phyloP scores from a whole-genome alignment of 2,888 invertebrate species.

The Athripsodes cinereus region DNA sequence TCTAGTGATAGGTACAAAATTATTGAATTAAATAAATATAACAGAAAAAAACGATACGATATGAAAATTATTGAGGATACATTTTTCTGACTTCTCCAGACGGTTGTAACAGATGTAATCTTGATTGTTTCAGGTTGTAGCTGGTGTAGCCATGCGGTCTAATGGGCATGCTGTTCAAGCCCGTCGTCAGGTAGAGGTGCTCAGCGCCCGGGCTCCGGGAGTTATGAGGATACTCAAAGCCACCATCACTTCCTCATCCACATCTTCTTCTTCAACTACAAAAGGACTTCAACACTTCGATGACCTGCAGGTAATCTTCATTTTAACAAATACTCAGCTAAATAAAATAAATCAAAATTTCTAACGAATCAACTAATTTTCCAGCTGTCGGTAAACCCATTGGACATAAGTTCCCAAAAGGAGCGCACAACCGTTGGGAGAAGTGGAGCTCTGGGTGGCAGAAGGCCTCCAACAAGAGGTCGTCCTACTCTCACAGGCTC shows the following conservation, averaged over 20 bases:
- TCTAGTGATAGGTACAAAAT: too few species aligned
- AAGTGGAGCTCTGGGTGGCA: slow-evolving; percentile 40
- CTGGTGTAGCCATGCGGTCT: slow-evolving; percentile 29
- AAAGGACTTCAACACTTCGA: slow-evolving; percentile 27
- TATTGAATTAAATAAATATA: too few species aligned
- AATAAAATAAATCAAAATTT: neutral
- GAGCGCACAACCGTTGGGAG: slow-evolving; percentile 46
- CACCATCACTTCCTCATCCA: slow-evolving; percentile 34
- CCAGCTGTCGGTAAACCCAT: slow-evolving; percentile 43
- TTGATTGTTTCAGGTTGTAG: slow-evolving; percentile 23
- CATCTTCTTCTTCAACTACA: slow-evolving; percentile 33
- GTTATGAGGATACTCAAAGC: slow-evolving; percentile 24
- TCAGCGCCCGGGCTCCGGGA: slow-evolving; percentile 46
- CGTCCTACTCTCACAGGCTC: slow-evolving; percentile 29
- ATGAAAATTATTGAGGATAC: too few species aligned
- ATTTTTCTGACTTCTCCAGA: too few species aligned
- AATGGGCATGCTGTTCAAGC: slow-evolving; percentile 45
- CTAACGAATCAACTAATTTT: slow-evolving; percentile 26
- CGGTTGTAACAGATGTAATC: too few species aligned
- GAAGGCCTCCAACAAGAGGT: slow-evolving; percentile 47
- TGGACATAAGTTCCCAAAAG: slow-evolving; percentile 46
- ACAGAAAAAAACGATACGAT: too few species aligned
- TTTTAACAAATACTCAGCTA: neutral
- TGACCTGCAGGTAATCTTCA: slow-evolving; percentile 22
- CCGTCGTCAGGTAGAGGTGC: slow-evolving; percentile 51